Percentiles rank a stretch among this genome's conserved stretches.
These are phyloP conservation scores for Sapajus apella DNA, from an alignment of 2,113 vertebrate genomes.

Conservation along the genomic window DNA sequence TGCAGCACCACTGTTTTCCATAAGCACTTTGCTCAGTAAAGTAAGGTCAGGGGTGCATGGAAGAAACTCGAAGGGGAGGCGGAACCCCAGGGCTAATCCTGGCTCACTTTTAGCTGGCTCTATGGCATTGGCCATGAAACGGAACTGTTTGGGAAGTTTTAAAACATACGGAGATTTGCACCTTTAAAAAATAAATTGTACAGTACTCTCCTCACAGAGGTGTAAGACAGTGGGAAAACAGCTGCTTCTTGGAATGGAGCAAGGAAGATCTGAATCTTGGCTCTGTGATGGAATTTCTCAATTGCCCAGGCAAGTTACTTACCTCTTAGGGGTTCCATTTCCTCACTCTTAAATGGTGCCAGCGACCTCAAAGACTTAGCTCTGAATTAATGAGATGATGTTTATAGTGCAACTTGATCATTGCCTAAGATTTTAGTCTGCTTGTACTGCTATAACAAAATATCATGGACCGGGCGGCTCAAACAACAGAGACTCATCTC, in stretches of 20 bases:
- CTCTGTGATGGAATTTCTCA: not conserved
- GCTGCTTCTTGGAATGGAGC: not conserved
- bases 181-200: not conserved
- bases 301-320: slow-evolving; percentile 30
- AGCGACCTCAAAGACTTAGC: not conserved
- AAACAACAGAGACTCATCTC: not conserved
- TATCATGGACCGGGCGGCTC: not conserved
- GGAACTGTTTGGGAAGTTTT: not conserved
- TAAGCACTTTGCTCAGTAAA: not conserved
- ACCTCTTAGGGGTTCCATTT: not conserved
- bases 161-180: not conserved
- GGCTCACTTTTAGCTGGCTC: not conserved
- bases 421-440: not conserved
- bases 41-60: rapidly evolving
- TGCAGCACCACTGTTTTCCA: not conserved
- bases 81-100: not conserved
- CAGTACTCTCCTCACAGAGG: not conserved
- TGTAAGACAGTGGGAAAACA: not conserved
- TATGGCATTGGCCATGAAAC: not conserved
- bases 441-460: not conserved
- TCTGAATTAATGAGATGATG: slow-evolving; percentile 31
- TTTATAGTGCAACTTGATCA: not conserved
- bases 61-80: not conserved
- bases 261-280: not conserved
- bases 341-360: not conserved